Percentiles rank a stretch among this genome's conserved stretches.
These are phyloP conservation scores for Zoanthus sociatus DNA, from an alignment of 92 coral and sea anemone genomes.

Conservation along the genomic window DNA sequence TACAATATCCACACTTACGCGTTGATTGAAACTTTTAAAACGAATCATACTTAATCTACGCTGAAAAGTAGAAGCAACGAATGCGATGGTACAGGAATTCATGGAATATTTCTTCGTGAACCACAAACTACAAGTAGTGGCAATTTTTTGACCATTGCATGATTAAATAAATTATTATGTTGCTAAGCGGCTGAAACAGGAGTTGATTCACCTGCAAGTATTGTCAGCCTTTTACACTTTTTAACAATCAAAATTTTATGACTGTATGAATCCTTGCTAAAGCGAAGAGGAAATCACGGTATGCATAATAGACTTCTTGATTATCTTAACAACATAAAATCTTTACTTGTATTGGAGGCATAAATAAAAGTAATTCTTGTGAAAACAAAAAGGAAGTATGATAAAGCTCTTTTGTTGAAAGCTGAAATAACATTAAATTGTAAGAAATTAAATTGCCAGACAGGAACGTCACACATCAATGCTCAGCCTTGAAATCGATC, in stretches of 20 bases:
- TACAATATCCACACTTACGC: slow-evolving; percentile 10
- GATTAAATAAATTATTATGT: slow-evolving; percentile 7
- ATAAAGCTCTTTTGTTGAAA: slow-evolving; percentile 18
- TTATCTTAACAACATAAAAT: neutral
- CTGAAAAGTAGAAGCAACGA: neutral
- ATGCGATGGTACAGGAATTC: neutral
- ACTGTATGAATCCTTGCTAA: neutral
- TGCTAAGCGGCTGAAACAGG: slow-evolving; percentile 25
- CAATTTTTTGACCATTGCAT: neutral
- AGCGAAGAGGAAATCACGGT: neutral
- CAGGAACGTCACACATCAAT: slow-evolving; percentile 45
- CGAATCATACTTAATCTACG: slow-evolving; percentile 11
- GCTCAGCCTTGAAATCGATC: slow-evolving; percentile 36
- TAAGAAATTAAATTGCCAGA: slow-evolving; percentile 19
- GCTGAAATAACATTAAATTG: slow-evolving; percentile 9
- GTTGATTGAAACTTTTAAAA: slow-evolving; percentile 45
- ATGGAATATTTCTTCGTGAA: slow-evolving; percentile 18
- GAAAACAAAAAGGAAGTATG: slow-evolving; percentile 10
- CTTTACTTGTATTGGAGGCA: neutral
- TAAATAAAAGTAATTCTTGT: neutral
- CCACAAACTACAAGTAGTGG: neutral
- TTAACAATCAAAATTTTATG: slow-evolving; percentile 27
- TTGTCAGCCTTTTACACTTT: neutral
- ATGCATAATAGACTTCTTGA: neutral
- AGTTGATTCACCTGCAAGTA: slow-evolving; percentile 4